A percentile compares a stretch with the other conserved stretches of the same genome.
phyloP scores from a whole-genome alignment of 1,140 invertebrate genomes.

The Dinothrombium tinctorium region DNA sequence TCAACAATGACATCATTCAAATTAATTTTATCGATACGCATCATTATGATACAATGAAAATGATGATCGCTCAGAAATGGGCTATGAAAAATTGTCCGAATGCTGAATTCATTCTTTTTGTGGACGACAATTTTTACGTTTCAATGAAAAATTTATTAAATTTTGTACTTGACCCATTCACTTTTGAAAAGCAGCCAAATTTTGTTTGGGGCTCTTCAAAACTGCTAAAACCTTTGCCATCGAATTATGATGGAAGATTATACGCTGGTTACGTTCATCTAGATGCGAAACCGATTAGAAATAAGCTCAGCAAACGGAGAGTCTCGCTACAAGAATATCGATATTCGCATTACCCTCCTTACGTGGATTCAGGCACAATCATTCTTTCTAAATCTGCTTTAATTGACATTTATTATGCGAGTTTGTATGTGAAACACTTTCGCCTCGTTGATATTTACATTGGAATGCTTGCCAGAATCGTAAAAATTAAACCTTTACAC shows the following conservation, averaged over 20 bases:
- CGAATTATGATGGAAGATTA: conserved; percentile 29
- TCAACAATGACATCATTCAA: conserved; percentile 54
- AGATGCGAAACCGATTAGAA: conserved; percentile 30
- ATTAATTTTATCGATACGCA: conserved; percentile 54
- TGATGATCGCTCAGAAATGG: conserved; percentile 68
- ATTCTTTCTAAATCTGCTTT: conserved; percentile 40
- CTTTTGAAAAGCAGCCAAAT: conserved; percentile 3
- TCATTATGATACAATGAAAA: conserved; percentile 84
- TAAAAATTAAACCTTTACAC: conserved; percentile 25
- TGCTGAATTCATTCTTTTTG: conserved; percentile 60
- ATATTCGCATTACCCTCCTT: conserved; percentile 64
- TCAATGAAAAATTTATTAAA: conserved; percentile 59
- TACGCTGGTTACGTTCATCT: conserved; percentile 58
- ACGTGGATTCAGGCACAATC: conserved; percentile 64
- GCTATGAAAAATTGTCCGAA: conserved; percentile 39
- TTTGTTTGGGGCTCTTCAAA: background rate
- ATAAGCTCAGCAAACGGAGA: conserved; percentile 67
- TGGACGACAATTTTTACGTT: conserved; percentile 78
- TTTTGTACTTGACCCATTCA: conserved; percentile 39
- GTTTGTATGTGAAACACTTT: conserved; percentile 16
- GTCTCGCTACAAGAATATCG: conserved; percentile 60
- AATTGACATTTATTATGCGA: conserved; percentile 15
- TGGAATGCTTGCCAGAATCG: conserved; percentile 17
- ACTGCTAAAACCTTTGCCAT: conserved; percentile 2
- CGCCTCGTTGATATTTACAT: conserved; percentile 18